These are phyloP conservation scores for Neoseiulus cucumeris DNA, from an alignment of 1,140 invertebrate species.

Conservation along the genomic window DNA sequence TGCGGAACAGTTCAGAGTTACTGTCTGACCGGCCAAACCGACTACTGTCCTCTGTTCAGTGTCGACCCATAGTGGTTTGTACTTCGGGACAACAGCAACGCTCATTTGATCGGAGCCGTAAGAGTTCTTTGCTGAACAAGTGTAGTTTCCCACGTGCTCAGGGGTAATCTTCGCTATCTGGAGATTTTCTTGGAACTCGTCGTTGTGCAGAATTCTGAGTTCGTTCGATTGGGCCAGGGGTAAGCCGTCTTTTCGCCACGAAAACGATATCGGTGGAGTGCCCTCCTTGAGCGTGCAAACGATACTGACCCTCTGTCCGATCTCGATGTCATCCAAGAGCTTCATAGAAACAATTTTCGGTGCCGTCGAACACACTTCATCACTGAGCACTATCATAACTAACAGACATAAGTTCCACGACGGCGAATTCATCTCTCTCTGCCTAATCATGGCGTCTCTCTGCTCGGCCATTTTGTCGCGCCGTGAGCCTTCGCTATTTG, in stretches of 20 bases:
- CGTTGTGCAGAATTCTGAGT: constrained; percentile 8
- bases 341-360: neutral
- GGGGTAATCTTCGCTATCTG: constrained; percentile 27
- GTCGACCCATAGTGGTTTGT: neutral
- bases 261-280: constrained; percentile 45
- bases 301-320: neutral
- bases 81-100: neutral
- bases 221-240: constrained; percentile 37
- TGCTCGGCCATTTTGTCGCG: too few species aligned
- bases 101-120: constrained; percentile 35
- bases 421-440: too few species aligned
- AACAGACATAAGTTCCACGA: too few species aligned
- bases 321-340: neutral
- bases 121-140: constrained; percentile 45
- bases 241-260: constrained; percentile 21
- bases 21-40: neutral
- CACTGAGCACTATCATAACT: too few species aligned
- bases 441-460: too few species aligned
- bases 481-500: too few species aligned
- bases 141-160: constrained; percentile 47
- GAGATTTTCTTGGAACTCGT: constrained; percentile 18
- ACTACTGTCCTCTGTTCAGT: neutral
- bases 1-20: constrained; percentile 14
- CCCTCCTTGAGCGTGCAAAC: constrained; percentile 72
- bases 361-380: too few species aligned